Conservation (phyloP, 2,888 invertebrate species). For the Drosophila vallismaia region DNA sequence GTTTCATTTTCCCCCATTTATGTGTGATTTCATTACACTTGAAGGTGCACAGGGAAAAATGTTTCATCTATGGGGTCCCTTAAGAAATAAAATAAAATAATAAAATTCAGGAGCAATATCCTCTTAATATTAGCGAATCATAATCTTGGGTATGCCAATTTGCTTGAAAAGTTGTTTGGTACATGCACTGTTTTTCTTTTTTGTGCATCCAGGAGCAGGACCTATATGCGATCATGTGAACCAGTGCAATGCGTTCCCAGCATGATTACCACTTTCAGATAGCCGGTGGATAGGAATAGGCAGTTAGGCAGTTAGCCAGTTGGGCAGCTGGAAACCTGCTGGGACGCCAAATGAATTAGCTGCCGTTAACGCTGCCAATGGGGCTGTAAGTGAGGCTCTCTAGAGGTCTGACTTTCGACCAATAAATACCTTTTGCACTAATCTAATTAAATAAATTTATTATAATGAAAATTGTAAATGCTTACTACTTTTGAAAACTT, state of each 20-base stretch:
- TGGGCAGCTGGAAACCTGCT: slow-evolving; percentile 68
- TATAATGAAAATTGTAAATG: background rate
- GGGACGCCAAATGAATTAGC: slow-evolving; percentile 79
- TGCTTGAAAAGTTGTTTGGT: background rate
- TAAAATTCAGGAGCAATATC: background rate
- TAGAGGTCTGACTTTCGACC: background rate
- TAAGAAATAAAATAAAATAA: background rate
- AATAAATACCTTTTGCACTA: slow-evolving; percentile 1
- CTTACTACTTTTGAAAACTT: too few relatives aligned
- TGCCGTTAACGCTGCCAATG: slow-evolving; percentile 46
- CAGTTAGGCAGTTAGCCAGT: background rate
- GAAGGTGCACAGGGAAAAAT: slow-evolving; percentile 42
- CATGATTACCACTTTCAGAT: slow-evolving; percentile 81
- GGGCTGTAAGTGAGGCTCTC: slow-evolving; percentile 38
- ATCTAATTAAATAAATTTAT: slow-evolving; percentile 4
- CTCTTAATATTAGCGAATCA: background rate
- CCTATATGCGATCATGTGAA: slow-evolving; percentile 46
- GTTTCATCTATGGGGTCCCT: background rate
- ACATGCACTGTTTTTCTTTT: background rate
- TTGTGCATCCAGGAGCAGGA: slow-evolving; percentile 61
- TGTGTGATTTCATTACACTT: slow-evolving; percentile 78
- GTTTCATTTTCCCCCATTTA: slow-evolving; percentile 46
- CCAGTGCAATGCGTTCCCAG: slow-evolving; percentile 67
- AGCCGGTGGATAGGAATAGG: slow-evolving; percentile 44
- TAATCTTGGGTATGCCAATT: too few relatives aligned